phyloP scores from a whole-genome alignment of 1,140 invertebrate genomes.

The Papilio aristodemus region DNA sequence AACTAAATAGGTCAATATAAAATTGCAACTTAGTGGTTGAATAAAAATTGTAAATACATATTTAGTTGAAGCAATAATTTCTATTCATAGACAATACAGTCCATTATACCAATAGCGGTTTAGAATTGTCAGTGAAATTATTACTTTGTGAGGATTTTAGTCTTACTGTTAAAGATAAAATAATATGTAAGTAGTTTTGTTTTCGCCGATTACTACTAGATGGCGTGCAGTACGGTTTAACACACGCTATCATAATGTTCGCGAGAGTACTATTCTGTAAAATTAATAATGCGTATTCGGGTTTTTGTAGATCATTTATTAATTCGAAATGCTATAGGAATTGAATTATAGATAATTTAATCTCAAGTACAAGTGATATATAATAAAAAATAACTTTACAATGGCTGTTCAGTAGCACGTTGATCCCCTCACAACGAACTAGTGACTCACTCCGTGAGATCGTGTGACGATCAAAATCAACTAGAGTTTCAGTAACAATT shows the following conservation, averaged over 20 bases:
- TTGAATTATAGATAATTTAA: background rate
- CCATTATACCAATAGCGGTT: background rate
- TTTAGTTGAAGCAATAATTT: background rate
- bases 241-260: too few relatives aligned
- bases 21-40: background rate
- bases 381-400: background rate
- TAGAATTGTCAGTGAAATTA: background rate
- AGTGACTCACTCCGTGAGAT: background rate
- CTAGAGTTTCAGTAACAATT: background rate
- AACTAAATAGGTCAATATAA: background rate
- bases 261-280: too few relatives aligned
- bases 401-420: background rate
- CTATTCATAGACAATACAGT: background rate
- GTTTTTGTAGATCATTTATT: background rate
- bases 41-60: background rate
- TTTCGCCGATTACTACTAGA: too few relatives aligned
- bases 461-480: background rate
- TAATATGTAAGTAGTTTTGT: too few relatives aligned
- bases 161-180: too few relatives aligned
- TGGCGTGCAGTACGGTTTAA: too few relatives aligned
- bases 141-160: background rate
- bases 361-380: conserved; percentile 5
- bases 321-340: background rate
- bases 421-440: background rate
- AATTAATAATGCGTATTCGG: too few relatives aligned